Conservation (phyloP, 2,888 invertebrate genomes). For the Atherix ibis region DNA sequence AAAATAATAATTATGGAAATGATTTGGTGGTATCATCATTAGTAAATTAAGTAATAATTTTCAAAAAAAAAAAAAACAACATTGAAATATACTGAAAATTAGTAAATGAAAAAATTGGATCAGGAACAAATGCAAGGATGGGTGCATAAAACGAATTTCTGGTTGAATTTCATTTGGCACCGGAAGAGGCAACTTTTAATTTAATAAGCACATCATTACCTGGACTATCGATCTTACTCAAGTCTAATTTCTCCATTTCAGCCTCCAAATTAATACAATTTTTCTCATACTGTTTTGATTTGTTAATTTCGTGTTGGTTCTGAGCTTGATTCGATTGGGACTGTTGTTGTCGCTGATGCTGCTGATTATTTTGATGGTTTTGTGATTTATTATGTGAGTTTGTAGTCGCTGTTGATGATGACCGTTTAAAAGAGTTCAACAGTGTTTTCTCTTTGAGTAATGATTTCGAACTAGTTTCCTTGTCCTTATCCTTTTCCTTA, state of each 20-base stretch:
- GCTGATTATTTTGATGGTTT: slow-evolving; percentile 1
- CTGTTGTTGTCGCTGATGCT: too few species aligned
- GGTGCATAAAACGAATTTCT: too few species aligned
- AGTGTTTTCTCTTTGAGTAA: slow-evolving; percentile 23
- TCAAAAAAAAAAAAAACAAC: too few species aligned
- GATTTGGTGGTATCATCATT: too few species aligned
- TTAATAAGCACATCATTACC: slow-evolving; percentile 25
- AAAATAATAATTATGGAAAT: too few species aligned
- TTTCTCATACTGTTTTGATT: slow-evolving; percentile 24
- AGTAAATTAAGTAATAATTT: too few species aligned
- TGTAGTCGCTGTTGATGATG: slow-evolving; percentile 8
- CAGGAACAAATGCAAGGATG: too few species aligned
- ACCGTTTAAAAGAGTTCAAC: slow-evolving; percentile 26
- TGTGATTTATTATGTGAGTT: slow-evolving; percentile 8
- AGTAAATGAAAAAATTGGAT: too few species aligned
- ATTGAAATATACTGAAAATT: too few species aligned
- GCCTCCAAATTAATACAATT: slow-evolving; percentile 29
- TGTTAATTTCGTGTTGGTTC: slow-evolving; percentile 10
- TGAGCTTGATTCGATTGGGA: too few species aligned
- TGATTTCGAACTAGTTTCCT: slow-evolving; percentile 7
- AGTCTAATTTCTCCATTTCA: slow-evolving; percentile 29
- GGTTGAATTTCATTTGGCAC: slow-evolving; percentile 14
- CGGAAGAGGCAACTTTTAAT: slow-evolving; percentile 23
- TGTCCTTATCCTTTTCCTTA: slow-evolving; percentile 21
- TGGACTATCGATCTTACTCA: slow-evolving; percentile 21